A percentile compares a stretch with the other conserved stretches of the same genome.
phyloP scores from a whole-genome alignment of 2,797 vertebrate species.

The Apodemus agrarius region DNA sequence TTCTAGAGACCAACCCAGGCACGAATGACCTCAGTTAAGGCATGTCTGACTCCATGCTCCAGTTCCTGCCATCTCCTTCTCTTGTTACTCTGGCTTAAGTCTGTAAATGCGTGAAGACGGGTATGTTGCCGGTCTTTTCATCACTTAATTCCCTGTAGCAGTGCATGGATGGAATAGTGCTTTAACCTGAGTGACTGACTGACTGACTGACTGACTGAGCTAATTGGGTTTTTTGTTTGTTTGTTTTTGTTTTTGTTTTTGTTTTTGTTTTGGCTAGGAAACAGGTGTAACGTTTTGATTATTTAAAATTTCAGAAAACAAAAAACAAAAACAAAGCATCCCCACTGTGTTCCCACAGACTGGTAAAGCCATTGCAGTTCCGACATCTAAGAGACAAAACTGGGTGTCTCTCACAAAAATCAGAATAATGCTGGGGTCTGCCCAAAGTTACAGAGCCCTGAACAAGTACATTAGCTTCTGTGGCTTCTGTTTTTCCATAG shows the following conservation, averaged over 20 bases:
- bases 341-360: background rate
- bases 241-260: too few relatives aligned
- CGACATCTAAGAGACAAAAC: background rate
- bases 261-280: background rate
- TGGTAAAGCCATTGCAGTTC: background rate
- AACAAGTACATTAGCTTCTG: background rate
- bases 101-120: background rate
- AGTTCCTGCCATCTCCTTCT: background rate
- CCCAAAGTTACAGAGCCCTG: background rate
- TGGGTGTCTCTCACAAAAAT: background rate
- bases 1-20: conserved; percentile 15
- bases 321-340: too few relatives aligned
- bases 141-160: background rate
- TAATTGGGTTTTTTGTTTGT: too few relatives aligned
- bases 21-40: background rate
- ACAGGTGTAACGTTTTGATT: conserved; percentile 1
- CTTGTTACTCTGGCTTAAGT: background rate
- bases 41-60: background rate
- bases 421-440: background rate
- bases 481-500: conserved; percentile 12
- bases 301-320: conserved; percentile 57
- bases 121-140: background rate
- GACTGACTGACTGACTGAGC: too few relatives aligned
- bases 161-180: background rate
- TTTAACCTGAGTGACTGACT: background rate